Percentiles rank a stretch among this genome's conserved stretches.
phyloP scores from a whole-genome alignment of 2,888 invertebrate species.

The Chrysolina americana region DNA sequence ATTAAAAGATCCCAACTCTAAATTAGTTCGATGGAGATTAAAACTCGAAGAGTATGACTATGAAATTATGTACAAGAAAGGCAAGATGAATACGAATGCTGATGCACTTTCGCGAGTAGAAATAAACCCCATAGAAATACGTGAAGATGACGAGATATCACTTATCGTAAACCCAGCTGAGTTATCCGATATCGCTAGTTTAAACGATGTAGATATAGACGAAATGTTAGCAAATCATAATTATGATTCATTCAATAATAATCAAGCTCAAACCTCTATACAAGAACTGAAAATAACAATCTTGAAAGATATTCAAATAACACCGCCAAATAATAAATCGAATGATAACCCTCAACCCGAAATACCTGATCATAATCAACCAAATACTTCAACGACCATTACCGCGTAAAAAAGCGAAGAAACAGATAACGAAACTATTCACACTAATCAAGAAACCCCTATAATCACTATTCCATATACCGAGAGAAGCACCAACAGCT shows the following conservation, averaged over 20 bases:
- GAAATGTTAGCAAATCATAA: neutral
- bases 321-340: neutral
- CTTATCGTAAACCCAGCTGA: too few relatives aligned
- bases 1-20: conserved; percentile 13
- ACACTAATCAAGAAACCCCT: conserved; percentile 29
- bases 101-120: conserved; percentile 9
- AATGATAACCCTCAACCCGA: neutral
- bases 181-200: neutral
- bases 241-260: neutral
- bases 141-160: neutral
- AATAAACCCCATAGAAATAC: conserved; percentile 18
- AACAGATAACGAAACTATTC: conserved; percentile 29
- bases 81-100: neutral
- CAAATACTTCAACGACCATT: neutral
- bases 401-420: neutral
- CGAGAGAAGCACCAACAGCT: neutral
- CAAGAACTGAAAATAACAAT: neutral
- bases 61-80: neutral
- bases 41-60: conserved; percentile 11
- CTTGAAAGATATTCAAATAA: neutral
- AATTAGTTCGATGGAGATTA: conserved; percentile 11
- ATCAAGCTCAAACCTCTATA: neutral
- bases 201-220: neutral
- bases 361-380: neutral
- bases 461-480: conserved; percentile 21